Evolutionary conservation across 2,113 vertebrate species (phyloP).

Genomic region (Empidonax alnorum): DNA sequence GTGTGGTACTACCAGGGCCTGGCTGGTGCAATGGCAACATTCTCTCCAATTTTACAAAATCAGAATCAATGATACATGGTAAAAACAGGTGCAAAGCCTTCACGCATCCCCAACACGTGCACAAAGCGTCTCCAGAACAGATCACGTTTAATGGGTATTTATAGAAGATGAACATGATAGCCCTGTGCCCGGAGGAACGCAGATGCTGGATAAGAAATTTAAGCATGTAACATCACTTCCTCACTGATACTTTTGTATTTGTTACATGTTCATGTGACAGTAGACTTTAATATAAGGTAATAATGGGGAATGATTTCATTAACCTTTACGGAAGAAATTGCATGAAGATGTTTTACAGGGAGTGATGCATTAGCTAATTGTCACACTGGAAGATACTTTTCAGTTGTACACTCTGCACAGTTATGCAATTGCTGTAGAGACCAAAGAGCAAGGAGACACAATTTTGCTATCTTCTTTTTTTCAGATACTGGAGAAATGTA

Average conservation of each 20-base stretch:
- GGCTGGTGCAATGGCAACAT: neutral
- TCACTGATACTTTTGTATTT: neutral
- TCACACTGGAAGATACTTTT: neutral
- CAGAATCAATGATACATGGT: neutral
- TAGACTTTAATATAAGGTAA: neutral
- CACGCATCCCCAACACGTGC: neutral
- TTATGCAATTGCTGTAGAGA: neutral
- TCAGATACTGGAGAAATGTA: neutral
- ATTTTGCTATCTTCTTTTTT: neutral
- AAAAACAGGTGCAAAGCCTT: neutral
- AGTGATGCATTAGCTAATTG: neutral
- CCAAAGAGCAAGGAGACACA: neutral
- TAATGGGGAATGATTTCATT: neutral
- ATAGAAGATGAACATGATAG: neutral
- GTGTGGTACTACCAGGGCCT: neutral
- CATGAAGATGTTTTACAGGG: neutral
- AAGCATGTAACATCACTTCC: neutral
- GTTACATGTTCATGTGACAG: neutral
- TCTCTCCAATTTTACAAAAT: neutral
- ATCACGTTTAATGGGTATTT: neutral
- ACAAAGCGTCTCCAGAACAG: neutral
- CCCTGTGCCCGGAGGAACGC: neutral
- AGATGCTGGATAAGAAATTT: neutral
- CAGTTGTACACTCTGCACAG: neutral
- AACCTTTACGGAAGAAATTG: neutral